phyloP scores from a whole-genome alignment of 2,113 vertebrate species.

The Ammodytes dubius region DNA sequence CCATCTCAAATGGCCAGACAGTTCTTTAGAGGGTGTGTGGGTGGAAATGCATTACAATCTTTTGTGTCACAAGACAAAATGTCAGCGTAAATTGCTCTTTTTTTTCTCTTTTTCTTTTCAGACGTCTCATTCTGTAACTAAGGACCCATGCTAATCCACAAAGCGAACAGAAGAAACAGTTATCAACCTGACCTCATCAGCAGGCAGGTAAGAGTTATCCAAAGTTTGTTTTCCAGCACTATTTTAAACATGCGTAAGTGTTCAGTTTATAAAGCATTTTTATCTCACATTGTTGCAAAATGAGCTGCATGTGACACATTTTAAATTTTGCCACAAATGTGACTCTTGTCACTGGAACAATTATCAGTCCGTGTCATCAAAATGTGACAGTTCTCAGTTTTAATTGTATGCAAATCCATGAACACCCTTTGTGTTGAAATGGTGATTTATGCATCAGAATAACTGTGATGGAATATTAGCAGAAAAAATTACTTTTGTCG shows the following conservation, averaged over 20 bases:
- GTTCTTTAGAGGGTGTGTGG: slow-evolving; percentile 56
- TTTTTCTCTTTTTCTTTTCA: slow-evolving; percentile 8
- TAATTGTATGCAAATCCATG: slow-evolving; percentile 14
- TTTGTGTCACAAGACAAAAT: slow-evolving; percentile 35
- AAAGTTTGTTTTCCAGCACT: neutral
- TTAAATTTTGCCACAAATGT: slow-evolving; percentile 17
- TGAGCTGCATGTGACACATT: neutral
- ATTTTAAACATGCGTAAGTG: neutral
- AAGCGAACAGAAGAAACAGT: neutral
- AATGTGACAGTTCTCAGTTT: slow-evolving; percentile 19
- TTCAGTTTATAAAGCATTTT: neutral
- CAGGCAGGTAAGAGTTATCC: slow-evolving; percentile 37
- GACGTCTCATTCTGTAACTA: slow-evolving; percentile 20
- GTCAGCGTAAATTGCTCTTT: neutral
- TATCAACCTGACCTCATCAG: slow-evolving; percentile 1
- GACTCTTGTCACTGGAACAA: slow-evolving; percentile 6
- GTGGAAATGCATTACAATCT: slow-evolving; percentile 35
- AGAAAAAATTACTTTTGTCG: too few relatives aligned
- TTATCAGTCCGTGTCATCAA: slow-evolving; percentile 5
- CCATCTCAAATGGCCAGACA: slow-evolving; percentile 32
- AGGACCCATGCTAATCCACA: slow-evolving; percentile 44
- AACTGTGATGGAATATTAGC: neutral
- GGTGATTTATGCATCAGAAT: neutral
- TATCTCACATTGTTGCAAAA: neutral
- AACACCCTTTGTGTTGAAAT: neutral